Evolutionary conservation across 2,888 invertebrate species (phyloP).

Genomic region (Aphrophora alni): DNA sequence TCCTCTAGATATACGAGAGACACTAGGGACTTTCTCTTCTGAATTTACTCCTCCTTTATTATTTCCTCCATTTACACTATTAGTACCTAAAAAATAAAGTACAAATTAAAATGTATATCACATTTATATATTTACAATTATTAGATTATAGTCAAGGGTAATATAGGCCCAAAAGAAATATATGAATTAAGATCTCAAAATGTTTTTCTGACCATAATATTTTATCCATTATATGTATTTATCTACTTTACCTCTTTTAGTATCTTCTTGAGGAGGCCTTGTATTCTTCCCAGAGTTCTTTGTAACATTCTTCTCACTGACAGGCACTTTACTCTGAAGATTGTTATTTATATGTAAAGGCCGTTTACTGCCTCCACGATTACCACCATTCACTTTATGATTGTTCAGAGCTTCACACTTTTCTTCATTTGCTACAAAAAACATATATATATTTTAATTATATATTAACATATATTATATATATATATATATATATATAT

Average conservation of each 20-base stretch:
- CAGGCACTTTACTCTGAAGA: conserved; percentile 38
- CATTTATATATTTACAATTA: no score
- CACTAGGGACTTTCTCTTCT: conserved; percentile 32
- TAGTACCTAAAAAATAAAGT: no score
- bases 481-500: no score
- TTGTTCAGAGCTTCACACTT: conserved; percentile 47
- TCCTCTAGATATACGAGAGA: conserved; percentile 28
- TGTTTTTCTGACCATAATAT: no score
- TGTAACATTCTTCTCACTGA: not conserved
- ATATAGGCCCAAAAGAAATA: no score
- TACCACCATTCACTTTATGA: conserved; percentile 58
- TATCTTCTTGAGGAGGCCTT: conserved; percentile 37
- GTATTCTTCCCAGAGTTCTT: conserved; percentile 36
- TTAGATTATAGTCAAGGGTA: no score
- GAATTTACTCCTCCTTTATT: conserved; percentile 14
- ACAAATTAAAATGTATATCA: no score
- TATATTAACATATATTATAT: no score
- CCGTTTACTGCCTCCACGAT: conserved; percentile 55
- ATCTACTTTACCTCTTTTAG: conserved; percentile 37
- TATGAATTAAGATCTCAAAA: no score
- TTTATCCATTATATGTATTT: no score
- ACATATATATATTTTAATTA: no score
- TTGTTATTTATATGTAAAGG: conserved; percentile 53
- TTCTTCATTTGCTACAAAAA: conserved; percentile 26
- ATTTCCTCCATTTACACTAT: not conserved